These are phyloP conservation scores for Sinella curviseta DNA, from an alignment of 1,140 invertebrate genomes.

Conservation along the genomic window DNA sequence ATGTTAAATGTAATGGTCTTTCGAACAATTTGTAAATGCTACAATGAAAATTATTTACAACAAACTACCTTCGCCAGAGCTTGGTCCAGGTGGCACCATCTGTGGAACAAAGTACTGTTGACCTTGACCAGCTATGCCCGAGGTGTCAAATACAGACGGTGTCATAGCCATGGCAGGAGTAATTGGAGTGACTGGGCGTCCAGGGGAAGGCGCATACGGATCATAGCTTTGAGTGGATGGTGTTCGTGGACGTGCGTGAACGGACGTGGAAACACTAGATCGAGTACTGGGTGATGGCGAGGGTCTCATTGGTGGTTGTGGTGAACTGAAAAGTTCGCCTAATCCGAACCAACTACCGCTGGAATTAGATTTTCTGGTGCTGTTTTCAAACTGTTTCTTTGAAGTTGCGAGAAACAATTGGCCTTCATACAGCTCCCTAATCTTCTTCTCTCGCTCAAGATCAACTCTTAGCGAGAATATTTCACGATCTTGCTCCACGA, in stretches of 20 bases:
- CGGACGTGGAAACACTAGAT: not conserved
- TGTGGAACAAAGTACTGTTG: not conserved
- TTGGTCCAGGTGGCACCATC: not conserved
- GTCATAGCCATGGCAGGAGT: not conserved
- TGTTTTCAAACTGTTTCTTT: conserved; percentile 15
- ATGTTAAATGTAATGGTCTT: no score
- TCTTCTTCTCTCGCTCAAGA: conserved; percentile 39
- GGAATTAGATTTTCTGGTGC: not conserved
- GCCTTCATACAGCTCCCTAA: conserved; percentile 40
- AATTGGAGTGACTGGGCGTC: not conserved
- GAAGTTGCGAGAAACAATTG: conserved; percentile 34
- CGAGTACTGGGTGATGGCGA: not conserved
- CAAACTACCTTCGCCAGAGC: not conserved
- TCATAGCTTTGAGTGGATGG: not conserved
- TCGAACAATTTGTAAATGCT: no score
- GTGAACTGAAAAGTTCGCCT: not conserved
- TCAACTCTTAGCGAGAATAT: conserved; percentile 38
- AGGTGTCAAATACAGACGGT: not conserved
- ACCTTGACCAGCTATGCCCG: conserved; percentile 1
- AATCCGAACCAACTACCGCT: not conserved
- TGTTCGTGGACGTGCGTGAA: no score
- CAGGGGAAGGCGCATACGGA: no score
- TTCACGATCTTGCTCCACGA: not conserved
- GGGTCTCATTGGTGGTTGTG: not conserved
- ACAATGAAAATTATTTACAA: no score